Conservation (phyloP, 2,113 vertebrate species). For the Hippocampus abdominalis region DNA sequence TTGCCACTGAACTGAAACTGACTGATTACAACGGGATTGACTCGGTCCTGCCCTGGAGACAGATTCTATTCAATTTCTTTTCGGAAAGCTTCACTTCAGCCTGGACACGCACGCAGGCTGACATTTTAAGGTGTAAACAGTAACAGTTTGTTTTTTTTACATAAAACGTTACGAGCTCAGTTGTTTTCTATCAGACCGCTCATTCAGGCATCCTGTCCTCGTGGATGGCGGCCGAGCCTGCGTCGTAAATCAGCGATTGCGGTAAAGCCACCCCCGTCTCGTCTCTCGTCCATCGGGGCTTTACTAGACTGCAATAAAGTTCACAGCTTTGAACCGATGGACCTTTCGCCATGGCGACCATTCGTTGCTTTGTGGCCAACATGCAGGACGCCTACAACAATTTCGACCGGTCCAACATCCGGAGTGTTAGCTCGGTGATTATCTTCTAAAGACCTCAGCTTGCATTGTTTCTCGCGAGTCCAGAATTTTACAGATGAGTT, state of each 20-base stretch:
- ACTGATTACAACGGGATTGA: not conserved
- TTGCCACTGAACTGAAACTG: not conserved
- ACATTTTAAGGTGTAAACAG: not conserved
- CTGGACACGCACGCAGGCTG: not conserved
- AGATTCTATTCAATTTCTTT: not conserved
- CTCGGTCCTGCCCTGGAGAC: not conserved
- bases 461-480: not conserved
- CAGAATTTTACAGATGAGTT: not conserved
- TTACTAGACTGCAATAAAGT: slow-evolving; percentile 19
- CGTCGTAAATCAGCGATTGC: slow-evolving; percentile 40
- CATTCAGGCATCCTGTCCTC: not conserved
- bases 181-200: slow-evolving; percentile 10
- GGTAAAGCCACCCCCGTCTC: not conserved
- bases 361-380: slow-evolving; percentile 5
- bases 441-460: not conserved
- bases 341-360: not conserved
- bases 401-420: not conserved
- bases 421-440: slow-evolving; percentile 5
- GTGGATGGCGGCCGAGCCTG: slow-evolving; percentile 3
- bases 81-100: not conserved
- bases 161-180: not conserved
- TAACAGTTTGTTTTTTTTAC: not conserved
- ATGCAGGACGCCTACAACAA: not conserved
- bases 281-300: slow-evolving; percentile 4
- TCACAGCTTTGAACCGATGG: slow-evolving; percentile 18